A percentile compares a stretch with the other conserved stretches of the same genome.
Conservation (phyloP, 2,113 vertebrate species). For the Rana temporaria region DNA sequence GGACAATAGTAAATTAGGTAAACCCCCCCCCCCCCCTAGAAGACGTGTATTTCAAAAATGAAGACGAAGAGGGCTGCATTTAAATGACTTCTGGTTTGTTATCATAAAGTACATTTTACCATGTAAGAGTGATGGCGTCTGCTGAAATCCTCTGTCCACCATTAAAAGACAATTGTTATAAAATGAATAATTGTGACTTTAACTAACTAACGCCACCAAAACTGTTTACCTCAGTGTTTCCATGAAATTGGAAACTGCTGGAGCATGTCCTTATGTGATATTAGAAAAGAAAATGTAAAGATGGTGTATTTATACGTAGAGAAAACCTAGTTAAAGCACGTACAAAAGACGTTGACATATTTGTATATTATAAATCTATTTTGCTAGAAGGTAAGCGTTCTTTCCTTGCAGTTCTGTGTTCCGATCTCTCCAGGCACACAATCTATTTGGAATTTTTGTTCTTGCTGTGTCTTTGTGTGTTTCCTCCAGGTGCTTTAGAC, state of each 20-base stretch:
- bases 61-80: background rate
- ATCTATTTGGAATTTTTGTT: too few relatives aligned
- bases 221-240: conserved; percentile 52
- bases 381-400: too few relatives aligned
- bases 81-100: conserved; percentile 6
- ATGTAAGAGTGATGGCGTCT: background rate
- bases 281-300: conserved; percentile 45
- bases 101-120: conserved; percentile 10
- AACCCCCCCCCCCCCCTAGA: background rate
- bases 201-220: conserved; percentile 46
- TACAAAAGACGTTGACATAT: too few relatives aligned
- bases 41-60: conserved; percentile 2
- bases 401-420: too few relatives aligned
- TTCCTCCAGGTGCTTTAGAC: too few relatives aligned
- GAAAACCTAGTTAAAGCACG: conserved; percentile 13
- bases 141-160: conserved; percentile 5
- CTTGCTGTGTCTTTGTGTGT: too few relatives aligned
- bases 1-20: conserved; percentile 6
- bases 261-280: conserved; percentile 39
- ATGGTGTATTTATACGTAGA: conserved; percentile 35
- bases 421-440: too few relatives aligned
- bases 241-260: conserved; percentile 47
- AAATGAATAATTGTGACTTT: conserved; percentile 48
- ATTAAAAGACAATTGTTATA: conserved; percentile 43
- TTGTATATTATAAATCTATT: too few relatives aligned